A percentile compares a stretch with the other conserved stretches of the same genome.
These are phyloP conservation scores for Scarus forsteni DNA, from an alignment of 2,797 vertebrate genomes.

Conservation along the genomic window DNA sequence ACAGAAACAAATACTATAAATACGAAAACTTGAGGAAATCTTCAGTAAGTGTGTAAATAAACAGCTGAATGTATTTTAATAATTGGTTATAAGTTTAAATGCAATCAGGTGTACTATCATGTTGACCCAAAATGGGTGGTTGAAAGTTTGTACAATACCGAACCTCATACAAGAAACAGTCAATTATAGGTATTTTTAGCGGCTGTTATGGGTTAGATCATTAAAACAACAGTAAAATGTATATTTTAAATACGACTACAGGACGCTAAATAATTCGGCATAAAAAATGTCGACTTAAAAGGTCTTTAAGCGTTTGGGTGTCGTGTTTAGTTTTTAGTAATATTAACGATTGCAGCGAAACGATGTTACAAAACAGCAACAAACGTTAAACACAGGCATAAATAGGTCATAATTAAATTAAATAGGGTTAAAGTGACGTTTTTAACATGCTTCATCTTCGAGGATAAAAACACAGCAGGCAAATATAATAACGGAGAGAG, in stretches of 20 bases:
- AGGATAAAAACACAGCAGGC: neutral
- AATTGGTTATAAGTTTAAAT: neutral
- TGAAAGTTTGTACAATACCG: neutral
- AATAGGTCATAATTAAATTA: too few species aligned
- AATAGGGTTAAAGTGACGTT: too few species aligned
- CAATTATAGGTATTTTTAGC: accelerated
- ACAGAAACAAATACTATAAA: too few species aligned
- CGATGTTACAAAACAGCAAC: too few species aligned
- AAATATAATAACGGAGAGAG: too few species aligned
- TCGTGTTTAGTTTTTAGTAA: neutral
- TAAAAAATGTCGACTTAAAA: too few species aligned
- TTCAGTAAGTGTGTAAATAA: too few species aligned
- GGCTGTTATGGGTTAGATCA: accelerated
- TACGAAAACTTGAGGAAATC: too few species aligned
- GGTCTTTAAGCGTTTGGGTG: too few species aligned
- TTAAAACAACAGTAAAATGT: neutral
- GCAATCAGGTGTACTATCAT: neutral
- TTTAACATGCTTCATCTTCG: too few species aligned
- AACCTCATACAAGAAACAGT: neutral
- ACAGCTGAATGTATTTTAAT: too few species aligned
- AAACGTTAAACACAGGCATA: too few species aligned
- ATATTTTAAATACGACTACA: accelerated
- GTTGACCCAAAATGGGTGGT: neutral
- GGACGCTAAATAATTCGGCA: neutral
- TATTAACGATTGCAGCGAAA: neutral